Percentiles rank a stretch among this genome's conserved stretches.
These are phyloP conservation scores for Caloenas nicobarica DNA, from an alignment of 2,113 vertebrate genomes.

Conservation along the genomic window DNA sequence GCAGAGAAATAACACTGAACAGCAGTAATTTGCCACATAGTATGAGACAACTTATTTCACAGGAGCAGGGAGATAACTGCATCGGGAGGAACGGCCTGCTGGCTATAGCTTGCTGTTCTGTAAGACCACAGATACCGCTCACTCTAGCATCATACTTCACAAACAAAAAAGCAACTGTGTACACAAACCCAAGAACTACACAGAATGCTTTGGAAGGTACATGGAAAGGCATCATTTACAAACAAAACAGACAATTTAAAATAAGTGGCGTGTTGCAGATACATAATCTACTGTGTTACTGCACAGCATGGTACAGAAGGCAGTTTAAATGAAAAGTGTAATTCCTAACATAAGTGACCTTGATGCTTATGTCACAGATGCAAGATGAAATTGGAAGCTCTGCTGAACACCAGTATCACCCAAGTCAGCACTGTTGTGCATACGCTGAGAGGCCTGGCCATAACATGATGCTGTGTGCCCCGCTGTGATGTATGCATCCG, in stretches of 20 bases:
- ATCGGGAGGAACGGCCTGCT: background rate
- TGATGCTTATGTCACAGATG: background rate
- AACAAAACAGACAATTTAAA: background rate
- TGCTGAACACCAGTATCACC: background rate
- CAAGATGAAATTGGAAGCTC: constrained; percentile 8
- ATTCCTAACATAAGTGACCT: background rate
- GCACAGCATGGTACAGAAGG: background rate
- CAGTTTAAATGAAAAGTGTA: background rate
- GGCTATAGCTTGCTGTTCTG: background rate
- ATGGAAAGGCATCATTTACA: background rate
- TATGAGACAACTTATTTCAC: background rate
- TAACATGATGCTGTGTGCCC: background rate
- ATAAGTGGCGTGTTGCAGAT: background rate
- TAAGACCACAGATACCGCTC: background rate
- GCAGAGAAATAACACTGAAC: background rate
- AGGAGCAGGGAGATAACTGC: background rate
- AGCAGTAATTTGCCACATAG: background rate
- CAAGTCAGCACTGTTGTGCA: background rate
- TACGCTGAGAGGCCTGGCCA: background rate
- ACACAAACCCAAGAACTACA: background rate
- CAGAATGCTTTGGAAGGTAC: background rate
- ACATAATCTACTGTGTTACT: background rate
- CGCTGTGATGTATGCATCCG: background rate
- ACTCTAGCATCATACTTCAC: background rate
- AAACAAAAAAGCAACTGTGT: background rate